Evolutionary conservation across 1,140 invertebrate species (phyloP), one percentile per base, ranked within the genome.

Genomic region (Lepeophtheirus salmonis): DNA sequence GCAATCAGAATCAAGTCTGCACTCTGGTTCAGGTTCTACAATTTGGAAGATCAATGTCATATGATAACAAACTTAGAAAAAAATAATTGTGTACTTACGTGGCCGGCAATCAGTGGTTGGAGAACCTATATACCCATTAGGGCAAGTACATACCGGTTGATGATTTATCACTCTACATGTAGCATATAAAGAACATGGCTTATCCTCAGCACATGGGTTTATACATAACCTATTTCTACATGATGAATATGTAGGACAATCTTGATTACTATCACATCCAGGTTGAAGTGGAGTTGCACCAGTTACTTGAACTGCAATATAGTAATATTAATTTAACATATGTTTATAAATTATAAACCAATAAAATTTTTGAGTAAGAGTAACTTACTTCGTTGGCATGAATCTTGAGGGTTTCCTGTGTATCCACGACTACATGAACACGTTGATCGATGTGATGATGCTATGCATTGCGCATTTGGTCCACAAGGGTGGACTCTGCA

Each of bases 111-210:
- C 77, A 3, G 81, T 79, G 69, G 49, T 73, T 72, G 66, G 82
- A 79, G 25, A 75, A 75, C 79, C 78, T 49, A 74, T 73, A 64
- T 76, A 78, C 50, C 76, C 76, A 0, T 73, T 67, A 61, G 79
- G 74, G 67, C 82, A 83, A 0, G 76, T 77, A 68, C 83, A 86
- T 1, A 82, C 78, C 12, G 82, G 79, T 69, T 80, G 77, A 55
- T 74, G 73, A 66, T 82, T 79, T 23, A 75, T 76, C 65, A 80
- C 77, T 66, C 79, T 76, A 69, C 83, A 84, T 64, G 79, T 70
- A 66, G 79, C 79, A 67, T 84, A 78, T 17, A 80, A 76, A 21
- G 85, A 85, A 69, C 84, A 88, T 6, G 81, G 81, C 80, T 80
- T 16, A 22, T 52, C 50, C 16, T 18, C 50, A 13, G 14, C 63